Evolutionary conservation across 2,797 vertebrate genomes (phyloP), one percentile per base, ranked within the genome.

Genomic region (Anniella stebbinsi): DNA sequence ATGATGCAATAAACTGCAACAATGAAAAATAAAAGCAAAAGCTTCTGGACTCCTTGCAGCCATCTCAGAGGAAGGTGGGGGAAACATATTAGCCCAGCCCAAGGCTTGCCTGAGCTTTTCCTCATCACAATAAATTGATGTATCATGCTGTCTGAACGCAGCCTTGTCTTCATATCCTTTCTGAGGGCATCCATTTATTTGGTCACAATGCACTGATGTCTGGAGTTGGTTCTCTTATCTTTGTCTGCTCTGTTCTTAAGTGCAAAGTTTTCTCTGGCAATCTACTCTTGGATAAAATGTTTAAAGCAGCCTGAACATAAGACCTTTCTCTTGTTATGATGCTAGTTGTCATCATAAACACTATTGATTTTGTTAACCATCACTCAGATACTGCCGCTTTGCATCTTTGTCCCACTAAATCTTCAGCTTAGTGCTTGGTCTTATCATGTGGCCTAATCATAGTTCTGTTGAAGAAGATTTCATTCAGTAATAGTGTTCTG

Each of bases 161-260:
- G 45, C 48, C 28, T 54, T 90, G 94, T 93, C 80, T 95, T 87
- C 97, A 96, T 96, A 97, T 97, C 96, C 95, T 96, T 89, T 95
- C 93, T 38, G 70, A 94, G 95, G 95, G 93, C 95, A 94, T 95
- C 92, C 41, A 54, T 94, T 92, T 93, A 78, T 84, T 96, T 92
- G 92, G 94, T 92, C 94, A 96, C 86, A 51, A 69, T 94, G 94
- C 94, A 93, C 93, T 95, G 92, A 95, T 92, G 95, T 89, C 93
- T 92, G 95, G 91, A 93, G 87, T 91, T 95, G 95, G 92, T 88
- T 91, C 89, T 94, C 90, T 92, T 86, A 45, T 93, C 94, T 92
- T 92, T 92, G 93, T 95, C 90, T 93, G 93, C 92, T 91, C 92
- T 51, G 2, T 92, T 91, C 38, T 51, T 67, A 91, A 92, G 88